Percentiles rank a stretch among this genome's conserved stretches.
Conservation (phyloP, 2,113 vertebrate genomes). For the Glaucomys volans region DNA sequence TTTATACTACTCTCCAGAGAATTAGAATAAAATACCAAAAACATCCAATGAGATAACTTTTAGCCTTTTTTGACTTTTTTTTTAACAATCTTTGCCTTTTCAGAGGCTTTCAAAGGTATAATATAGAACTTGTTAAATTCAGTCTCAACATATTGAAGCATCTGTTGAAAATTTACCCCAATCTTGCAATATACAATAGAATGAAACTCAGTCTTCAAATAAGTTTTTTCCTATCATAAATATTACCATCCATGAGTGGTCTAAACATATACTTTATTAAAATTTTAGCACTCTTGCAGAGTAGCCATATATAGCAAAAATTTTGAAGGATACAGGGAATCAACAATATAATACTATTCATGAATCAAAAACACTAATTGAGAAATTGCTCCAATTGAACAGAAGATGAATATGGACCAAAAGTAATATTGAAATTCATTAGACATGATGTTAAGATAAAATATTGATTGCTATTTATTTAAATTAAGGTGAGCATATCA, state of each 20-base stretch:
- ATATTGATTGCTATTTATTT: neutral
- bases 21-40: neutral
- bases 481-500: neutral
- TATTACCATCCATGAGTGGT: neutral
- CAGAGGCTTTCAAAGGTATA: neutral
- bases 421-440: neutral
- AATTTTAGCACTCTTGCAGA: no score
- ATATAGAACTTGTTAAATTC: neutral
- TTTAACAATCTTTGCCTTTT: neutral
- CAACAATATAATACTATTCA: neutral
- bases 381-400: neutral
- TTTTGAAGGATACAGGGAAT: neutral
- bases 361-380: neutral
- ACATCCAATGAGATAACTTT: neutral
- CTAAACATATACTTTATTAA: neutral
- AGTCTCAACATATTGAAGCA: neutral
- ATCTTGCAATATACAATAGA: neutral
- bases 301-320: neutral
- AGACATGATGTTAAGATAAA: neutral
- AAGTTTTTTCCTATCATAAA: neutral
- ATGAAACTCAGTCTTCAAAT: neutral
- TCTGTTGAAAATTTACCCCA: neutral
- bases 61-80: neutral
- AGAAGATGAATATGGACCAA: neutral
- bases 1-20: neutral